Percentiles rank a stretch among this genome's conserved stretches.
phyloP scores from a whole-genome alignment of 1,140 invertebrate genomes.

The Pentalonia nigronervosa region DNA sequence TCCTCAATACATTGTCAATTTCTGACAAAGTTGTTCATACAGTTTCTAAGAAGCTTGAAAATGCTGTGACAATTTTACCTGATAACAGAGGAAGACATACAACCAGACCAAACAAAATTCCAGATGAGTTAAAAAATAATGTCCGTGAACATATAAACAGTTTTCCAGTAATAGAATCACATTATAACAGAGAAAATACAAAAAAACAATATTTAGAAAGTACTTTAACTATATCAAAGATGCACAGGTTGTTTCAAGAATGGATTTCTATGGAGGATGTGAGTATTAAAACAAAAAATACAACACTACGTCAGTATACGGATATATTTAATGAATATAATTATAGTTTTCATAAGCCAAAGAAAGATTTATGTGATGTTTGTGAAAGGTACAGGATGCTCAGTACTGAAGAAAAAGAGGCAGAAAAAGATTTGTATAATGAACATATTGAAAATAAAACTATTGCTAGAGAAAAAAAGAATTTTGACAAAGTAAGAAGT shows the following conservation, averaged over 20 bases:
- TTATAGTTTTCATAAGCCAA: neutral
- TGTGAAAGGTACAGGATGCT: neutral
- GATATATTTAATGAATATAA: neutral
- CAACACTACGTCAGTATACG: neutral
- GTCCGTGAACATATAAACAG: neutral
- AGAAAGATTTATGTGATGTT: neutral
- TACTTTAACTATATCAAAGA: neutral
- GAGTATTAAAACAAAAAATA: neutral
- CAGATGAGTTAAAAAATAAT: neutral
- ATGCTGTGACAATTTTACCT: conserved; percentile 6
- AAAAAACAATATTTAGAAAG: neutral
- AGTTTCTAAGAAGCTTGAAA: neutral
- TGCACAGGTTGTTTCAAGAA: neutral
- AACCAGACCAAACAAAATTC: neutral
- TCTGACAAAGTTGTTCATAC: neutral
- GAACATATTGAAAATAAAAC: neutral
- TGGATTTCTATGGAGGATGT: neutral
- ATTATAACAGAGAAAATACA: neutral
- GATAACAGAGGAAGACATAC: neutral
- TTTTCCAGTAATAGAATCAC: neutral
- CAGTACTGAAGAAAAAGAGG: neutral
- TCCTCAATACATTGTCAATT: neutral
- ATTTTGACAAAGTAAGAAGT: neutral
- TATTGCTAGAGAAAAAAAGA: neutral
- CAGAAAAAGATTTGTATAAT: neutral